phyloP scores from a whole-genome alignment of 1,140 invertebrate species.

The Drosophila auraria region DNA sequence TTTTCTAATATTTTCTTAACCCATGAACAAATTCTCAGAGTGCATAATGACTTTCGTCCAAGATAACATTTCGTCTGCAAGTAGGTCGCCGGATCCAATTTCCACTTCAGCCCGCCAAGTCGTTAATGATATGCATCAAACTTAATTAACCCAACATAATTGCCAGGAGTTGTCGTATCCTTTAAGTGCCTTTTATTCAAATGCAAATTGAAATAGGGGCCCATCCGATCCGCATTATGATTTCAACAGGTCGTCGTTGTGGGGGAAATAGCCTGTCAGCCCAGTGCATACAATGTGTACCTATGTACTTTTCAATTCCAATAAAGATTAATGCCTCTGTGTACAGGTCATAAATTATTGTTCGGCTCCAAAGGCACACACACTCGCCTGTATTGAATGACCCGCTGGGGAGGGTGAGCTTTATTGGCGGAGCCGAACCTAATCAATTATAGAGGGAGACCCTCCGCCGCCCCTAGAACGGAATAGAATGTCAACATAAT shows the following conservation, averaged over 20 bases:
- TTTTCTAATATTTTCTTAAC: background rate
- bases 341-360: conserved; percentile 79
- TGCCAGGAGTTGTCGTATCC: conserved; percentile 10
- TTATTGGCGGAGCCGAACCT: conserved; percentile 70
- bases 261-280: conserved; percentile 57
- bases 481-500: conserved; percentile 79
- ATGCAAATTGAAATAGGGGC: conserved; percentile 23
- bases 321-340: conserved; percentile 80
- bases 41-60: background rate
- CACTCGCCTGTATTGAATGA: conserved; percentile 33
- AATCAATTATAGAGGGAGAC: conserved; percentile 75
- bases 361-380: conserved; percentile 32
- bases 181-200: conserved; percentile 16
- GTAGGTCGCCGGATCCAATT: conserved; percentile 11
- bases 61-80: background rate
- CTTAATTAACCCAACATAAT: conserved; percentile 36
- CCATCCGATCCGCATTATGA: conserved; percentile 9
- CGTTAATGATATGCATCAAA: conserved; percentile 16
- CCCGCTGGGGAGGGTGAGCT: conserved; percentile 40
- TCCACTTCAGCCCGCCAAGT: background rate
- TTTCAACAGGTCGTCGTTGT: conserved; percentile 19
- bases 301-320: conserved; percentile 70
- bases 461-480: conserved; percentile 9
- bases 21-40: background rate
- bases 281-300: conserved; percentile 46